Base-by-base conservation (phyloP, 2,113 vertebrate species). In the Scomber japonicus region DNA sequence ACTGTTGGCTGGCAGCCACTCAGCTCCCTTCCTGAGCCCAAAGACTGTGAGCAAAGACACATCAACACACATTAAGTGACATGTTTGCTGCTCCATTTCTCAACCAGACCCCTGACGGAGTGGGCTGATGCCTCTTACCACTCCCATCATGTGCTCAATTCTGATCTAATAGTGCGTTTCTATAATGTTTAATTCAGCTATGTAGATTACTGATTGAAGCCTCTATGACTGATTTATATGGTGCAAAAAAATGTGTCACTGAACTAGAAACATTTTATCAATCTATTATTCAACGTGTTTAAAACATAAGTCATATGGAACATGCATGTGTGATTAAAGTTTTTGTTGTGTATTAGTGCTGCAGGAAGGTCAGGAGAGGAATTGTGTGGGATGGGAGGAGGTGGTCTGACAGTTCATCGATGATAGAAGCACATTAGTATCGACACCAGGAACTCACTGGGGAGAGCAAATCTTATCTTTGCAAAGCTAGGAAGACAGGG, bases 391-490 rank as follows among this genome's bases (percentile, higher is more conserved):
- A 57, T 9, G 45, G 59, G 69, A 64, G 40, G 73, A 78, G 62
- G 68, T 40, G 56, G 45, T 73, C 82, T 94, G 94, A 94, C 93
- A 93, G 93, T 87, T 94, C 84, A 92, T 94, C 89, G 68, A 93
- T 91, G 90, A 85, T 80, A 84, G 79, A 67, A 62, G 74, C 89
- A 89, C 88, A 91, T 95, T 90, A 89, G 82, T 94, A 94, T 93
- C 71, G 89, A 94, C 91, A 94, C 67, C 56, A 79, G 82, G 82
- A 88, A 89, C 71, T 90, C 91, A 79, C 74, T 17, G 55, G 90
- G 92, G 88, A 89, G 73, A 81, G 87, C 49, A 56, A 61, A 87
- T 89, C 93, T 95, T 94, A 94, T 94, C 94, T 91, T 89, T 82
- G 84, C 80, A 81, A 85, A 90, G 87, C 82, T 88, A 82, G 78